These are phyloP conservation scores for Hyla sarda DNA, from an alignment of 2,113 vertebrate species.

Conservation along the genomic window DNA sequence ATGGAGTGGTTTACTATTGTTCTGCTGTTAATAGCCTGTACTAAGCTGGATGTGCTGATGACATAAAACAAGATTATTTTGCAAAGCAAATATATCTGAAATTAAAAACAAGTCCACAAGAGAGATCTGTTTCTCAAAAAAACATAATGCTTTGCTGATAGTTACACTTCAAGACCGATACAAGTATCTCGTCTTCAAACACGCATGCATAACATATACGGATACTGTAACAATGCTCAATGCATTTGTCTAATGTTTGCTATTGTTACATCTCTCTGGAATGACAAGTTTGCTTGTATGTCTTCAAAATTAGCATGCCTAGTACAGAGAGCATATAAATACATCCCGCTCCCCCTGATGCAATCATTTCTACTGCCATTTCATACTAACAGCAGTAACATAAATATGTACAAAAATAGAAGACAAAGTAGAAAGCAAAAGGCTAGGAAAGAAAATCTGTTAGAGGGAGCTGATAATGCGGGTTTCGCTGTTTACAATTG, in stretches of 20 bases:
- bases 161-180: neutral
- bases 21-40: neutral
- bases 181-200: neutral
- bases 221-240: constrained; percentile 37
- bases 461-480: constrained; percentile 79
- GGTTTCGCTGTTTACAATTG: constrained; percentile 82
- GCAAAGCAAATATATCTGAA: neutral
- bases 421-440: constrained; percentile 64
- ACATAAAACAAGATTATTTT: neutral
- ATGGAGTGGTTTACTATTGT: neutral
- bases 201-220: neutral
- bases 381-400: constrained; percentile 67
- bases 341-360: constrained; percentile 59
- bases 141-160: neutral
- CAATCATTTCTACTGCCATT: constrained; percentile 75
- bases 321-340: constrained; percentile 75
- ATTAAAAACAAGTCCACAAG: neutral
- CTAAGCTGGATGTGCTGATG: neutral
- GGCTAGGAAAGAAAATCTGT: constrained; percentile 66
- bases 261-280: constrained; percentile 62
- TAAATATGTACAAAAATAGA: constrained; percentile 74
- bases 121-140: neutral
- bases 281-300: constrained; percentile 64
- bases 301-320: constrained; percentile 71
- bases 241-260: constrained; percentile 61